These are phyloP conservation scores for Eupithecia subumbrata DNA, from an alignment of 2,888 invertebrate genomes.

Conservation along the genomic window DNA sequence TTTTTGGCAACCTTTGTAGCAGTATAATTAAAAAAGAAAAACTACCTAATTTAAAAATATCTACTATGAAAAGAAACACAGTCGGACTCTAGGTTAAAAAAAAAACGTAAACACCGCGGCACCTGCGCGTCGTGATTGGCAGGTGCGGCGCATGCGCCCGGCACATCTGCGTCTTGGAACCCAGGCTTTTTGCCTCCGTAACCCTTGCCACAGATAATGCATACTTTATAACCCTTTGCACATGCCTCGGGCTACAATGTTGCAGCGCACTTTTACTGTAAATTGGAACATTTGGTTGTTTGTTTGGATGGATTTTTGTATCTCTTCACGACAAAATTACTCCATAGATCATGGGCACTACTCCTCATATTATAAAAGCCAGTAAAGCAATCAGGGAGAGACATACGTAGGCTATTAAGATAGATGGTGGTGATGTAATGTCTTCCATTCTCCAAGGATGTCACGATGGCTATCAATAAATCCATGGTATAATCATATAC, in stretches of 20 bases:
- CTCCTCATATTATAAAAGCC: background rate
- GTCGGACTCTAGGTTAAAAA: slow-evolving; percentile 12
- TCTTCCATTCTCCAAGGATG: too few relatives aligned
- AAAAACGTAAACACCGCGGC: slow-evolving; percentile 74
- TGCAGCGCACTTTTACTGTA: slow-evolving; percentile 11
- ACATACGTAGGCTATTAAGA: background rate
- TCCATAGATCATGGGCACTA: background rate
- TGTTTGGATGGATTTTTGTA: background rate
- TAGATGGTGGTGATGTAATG: too few relatives aligned
- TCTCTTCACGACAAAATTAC: background rate
- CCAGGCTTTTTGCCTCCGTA: slow-evolving; percentile 40
- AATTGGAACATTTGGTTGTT: background rate
- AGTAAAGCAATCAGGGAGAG: background rate
- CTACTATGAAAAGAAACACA: slow-evolving; percentile 11
- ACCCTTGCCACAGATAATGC: slow-evolving; percentile 44
- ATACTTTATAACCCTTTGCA: slow-evolving; percentile 27
- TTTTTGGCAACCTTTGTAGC: background rate
- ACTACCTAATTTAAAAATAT: background rate
- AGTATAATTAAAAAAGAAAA: background rate
- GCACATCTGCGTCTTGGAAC: slow-evolving; percentile 62
- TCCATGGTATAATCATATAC: too few relatives aligned
- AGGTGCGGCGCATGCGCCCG: slow-evolving; percentile 64
- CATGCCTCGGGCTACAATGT: slow-evolving; percentile 45
- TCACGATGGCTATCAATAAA: too few relatives aligned
- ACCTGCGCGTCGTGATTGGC: slow-evolving; percentile 81